Evolutionary conservation across 2,797 vertebrate species (phyloP).

Genomic region (Myotis findleyi): DNA sequence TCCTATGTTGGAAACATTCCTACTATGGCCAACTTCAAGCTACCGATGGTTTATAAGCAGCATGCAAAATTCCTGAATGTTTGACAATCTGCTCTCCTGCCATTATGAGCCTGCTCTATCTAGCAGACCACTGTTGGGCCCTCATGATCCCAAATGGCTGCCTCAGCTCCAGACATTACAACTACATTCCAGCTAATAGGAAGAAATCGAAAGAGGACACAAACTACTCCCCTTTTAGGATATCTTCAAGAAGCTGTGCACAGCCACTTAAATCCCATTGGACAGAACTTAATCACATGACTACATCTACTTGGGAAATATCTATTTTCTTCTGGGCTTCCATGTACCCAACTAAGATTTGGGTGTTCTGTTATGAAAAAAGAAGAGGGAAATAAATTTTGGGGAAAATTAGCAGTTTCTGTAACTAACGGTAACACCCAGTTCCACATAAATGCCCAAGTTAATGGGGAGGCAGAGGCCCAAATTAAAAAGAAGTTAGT

Average conservation of each 20-base stretch:
- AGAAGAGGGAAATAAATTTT: neutral
- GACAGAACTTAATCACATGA: neutral
- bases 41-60: neutral
- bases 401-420: neutral
- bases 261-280: neutral
- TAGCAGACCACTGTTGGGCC: neutral
- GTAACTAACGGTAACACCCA: neutral
- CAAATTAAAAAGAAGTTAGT: constrained; percentile 30
- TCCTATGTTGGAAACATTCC: neutral
- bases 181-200: neutral
- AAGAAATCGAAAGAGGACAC: neutral
- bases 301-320: neutral
- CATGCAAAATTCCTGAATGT: neutral
- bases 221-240: neutral
- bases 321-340: neutral
- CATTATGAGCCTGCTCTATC: neutral
- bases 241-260: neutral
- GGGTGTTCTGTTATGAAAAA: neutral
- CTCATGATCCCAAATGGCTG: neutral
- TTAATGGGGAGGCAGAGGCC: constrained; percentile 31
- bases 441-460: neutral
- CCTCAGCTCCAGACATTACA: neutral
- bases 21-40: neutral
- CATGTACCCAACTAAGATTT: neutral
- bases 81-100: neutral